A percentile compares a stretch with the other conserved stretches of the same genome.
Evolutionary conservation across 2,797 vertebrate genomes (phyloP).

Genomic region (Characodon lateralis): DNA sequence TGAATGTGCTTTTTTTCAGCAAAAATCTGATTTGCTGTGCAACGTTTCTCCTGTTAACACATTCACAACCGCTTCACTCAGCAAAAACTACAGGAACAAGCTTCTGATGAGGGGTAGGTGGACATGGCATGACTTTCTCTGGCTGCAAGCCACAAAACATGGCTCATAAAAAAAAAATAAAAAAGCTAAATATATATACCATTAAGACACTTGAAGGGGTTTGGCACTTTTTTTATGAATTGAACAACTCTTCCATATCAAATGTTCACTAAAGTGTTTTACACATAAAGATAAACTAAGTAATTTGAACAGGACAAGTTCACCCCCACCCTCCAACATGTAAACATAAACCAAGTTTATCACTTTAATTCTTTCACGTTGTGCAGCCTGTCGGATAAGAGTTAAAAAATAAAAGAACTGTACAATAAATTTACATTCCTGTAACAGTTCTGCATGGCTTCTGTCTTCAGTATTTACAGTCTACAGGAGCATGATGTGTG

Average conservation of each 20-base stretch:
- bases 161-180: too few relatives aligned
- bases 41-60: neutral
- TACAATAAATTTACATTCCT: slow-evolving; percentile 80
- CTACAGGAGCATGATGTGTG: slow-evolving; percentile 46
- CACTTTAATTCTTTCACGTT: slow-evolving; percentile 57
- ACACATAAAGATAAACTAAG: slow-evolving; percentile 61
- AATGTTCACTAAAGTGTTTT: slow-evolving; percentile 53
- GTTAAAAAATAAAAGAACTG: slow-evolving; percentile 65
- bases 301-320: slow-evolving; percentile 52
- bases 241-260: slow-evolving; percentile 61
- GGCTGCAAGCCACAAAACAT: neutral
- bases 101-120: neutral
- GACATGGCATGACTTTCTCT: neutral
- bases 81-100: neutral
- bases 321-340: slow-evolving; percentile 53
- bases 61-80: neutral
- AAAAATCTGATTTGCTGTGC: neutral
- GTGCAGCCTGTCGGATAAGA: slow-evolving; percentile 71
- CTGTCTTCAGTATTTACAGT: slow-evolving; percentile 72
- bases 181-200: neutral
- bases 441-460: slow-evolving; percentile 82
- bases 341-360: slow-evolving; percentile 65
- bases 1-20: neutral
- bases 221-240: slow-evolving; percentile 49
- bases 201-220: neutral